Evolutionary conservation across 2,113 vertebrate genomes (phyloP).

Genomic region (Platycercus adscitus): DNA sequence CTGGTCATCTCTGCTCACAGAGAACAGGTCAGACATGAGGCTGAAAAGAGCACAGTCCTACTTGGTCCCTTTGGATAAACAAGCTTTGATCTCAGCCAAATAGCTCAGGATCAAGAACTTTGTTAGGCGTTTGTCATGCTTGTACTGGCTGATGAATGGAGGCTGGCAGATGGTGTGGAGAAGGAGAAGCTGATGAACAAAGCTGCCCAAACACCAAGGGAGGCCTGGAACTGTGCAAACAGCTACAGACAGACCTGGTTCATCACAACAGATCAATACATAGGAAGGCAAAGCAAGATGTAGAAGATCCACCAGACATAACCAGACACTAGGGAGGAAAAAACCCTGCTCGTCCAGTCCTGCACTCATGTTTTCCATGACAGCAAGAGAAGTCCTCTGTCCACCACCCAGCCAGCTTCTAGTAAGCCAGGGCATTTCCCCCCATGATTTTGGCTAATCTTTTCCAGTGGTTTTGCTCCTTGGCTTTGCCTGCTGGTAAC

Average conservation of each 20-base stretch:
- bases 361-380: neutral
- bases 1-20: neutral
- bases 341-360: neutral
- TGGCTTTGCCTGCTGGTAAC: neutral
- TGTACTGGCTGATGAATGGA: neutral
- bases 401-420: neutral
- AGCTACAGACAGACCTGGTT: neutral
- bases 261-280: neutral
- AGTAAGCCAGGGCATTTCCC: neutral
- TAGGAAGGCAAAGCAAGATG: neutral
- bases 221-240: neutral
- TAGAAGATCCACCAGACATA: neutral
- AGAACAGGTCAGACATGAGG: neutral
- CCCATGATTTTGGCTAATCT: neutral
- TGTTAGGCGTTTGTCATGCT: neutral
- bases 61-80: neutral
- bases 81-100: neutral
- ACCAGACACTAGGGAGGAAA: neutral
- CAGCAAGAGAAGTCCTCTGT: neutral
- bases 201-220: neutral
- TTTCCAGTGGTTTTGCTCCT: slow-evolving; percentile 35
- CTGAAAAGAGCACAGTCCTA: neutral
- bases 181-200: neutral
- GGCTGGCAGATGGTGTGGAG: neutral
- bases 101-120: neutral